These are phyloP conservation scores for Drosophila setosimentum DNA, from an alignment of 2,888 invertebrate species.

Conservation along the genomic window DNA sequence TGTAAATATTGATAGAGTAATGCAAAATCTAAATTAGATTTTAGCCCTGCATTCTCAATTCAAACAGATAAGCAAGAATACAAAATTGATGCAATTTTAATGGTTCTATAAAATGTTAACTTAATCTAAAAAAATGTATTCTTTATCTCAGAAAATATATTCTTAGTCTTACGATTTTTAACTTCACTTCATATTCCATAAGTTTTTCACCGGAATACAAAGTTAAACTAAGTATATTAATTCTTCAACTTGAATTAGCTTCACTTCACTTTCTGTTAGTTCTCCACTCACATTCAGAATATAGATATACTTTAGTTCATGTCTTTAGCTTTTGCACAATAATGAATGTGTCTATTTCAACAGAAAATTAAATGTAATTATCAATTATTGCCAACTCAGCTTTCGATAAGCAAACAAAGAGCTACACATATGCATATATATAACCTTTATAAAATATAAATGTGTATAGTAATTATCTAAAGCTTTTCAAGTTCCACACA, in stretches of 20 bases:
- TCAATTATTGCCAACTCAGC: constrained; percentile 19
- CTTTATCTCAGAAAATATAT: too few species aligned
- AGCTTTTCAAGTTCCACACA: constrained; percentile 36
- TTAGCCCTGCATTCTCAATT: neutral
- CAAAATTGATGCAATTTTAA: neutral
- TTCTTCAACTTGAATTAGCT: neutral
- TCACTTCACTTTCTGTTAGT: neutral
- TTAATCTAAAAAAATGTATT: too few species aligned
- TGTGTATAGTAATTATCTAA: constrained; percentile 5
- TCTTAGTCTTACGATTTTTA: too few species aligned
- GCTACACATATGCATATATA: neutral
- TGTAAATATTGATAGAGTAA: neutral
- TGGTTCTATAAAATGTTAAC: too few species aligned
- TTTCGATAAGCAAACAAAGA: constrained; percentile 46
- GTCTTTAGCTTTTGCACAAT: neutral
- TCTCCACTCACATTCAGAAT: neutral
- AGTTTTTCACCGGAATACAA: neutral
- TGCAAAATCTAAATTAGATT: neutral
- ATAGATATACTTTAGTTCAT: neutral
- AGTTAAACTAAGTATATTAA: neutral
- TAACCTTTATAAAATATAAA: neutral
- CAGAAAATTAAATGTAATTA: constrained; percentile 34
- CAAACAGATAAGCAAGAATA: neutral
- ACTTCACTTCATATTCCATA: neutral
- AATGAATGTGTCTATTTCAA: constrained; percentile 26